These are phyloP conservation scores for Drosophila equinoxialis DNA, from an alignment of 1,140 invertebrate species.

Conservation along the genomic window DNA sequence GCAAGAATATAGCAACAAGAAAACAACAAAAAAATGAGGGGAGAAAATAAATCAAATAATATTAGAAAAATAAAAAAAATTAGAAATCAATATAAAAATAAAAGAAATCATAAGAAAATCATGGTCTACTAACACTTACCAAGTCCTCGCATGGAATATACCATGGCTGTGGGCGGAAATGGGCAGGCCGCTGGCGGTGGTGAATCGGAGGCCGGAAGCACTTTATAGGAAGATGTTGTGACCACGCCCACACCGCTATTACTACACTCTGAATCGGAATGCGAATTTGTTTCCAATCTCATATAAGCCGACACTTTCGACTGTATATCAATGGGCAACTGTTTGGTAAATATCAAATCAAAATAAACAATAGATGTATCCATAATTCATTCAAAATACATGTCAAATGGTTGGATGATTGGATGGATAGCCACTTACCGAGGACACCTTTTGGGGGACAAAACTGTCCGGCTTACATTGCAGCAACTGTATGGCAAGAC, in stretches of 20 bases:
- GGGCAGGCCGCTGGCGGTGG: conserved; percentile 83
- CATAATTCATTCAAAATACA: not conserved
- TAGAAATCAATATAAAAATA: conserved; percentile 33
- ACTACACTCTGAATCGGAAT: conserved; percentile 83
- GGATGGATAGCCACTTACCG: conserved; percentile 86
- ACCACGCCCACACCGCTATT: conserved; percentile 79
- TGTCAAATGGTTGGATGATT: no score
- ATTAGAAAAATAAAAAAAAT: conserved; percentile 35
- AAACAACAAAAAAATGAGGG: no score
- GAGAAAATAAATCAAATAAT: conserved; percentile 24
- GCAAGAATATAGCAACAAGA: no score
- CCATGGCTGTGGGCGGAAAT: conserved; percentile 94
- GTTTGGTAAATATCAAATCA: not conserved
- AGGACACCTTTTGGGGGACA: conserved; percentile 95
- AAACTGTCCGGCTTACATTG: conserved; percentile 98
- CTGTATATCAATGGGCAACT: conserved; percentile 96
- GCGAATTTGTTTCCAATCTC: conserved; percentile 87
- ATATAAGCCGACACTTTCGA: conserved; percentile 92
- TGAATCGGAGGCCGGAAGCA: conserved; percentile 82
- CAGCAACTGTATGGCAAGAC: conserved; percentile 95
- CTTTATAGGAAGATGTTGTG: conserved; percentile 82
- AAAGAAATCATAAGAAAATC: conserved; percentile 68
- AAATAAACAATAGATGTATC: not conserved
- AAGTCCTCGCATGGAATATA: conserved; percentile 88
- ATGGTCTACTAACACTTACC: conserved; percentile 84